Base-by-base conservation (phyloP, 2,888 invertebrate genomes). In the Hartigia nigra region DNA sequence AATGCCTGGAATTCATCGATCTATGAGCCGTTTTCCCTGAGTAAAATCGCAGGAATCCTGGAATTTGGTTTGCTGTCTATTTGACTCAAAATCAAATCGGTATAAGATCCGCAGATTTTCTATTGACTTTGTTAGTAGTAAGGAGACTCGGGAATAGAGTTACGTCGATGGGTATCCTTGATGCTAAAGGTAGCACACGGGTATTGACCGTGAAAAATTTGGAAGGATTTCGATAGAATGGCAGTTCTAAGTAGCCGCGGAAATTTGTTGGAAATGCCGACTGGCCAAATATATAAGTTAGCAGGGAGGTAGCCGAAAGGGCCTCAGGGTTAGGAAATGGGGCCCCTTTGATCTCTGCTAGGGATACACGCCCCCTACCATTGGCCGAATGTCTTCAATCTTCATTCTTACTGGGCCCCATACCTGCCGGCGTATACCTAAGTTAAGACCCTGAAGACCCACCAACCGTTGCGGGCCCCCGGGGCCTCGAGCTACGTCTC, bases 261-360 rank as follows among this genome's bases (percentile, higher is more conserved):
- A 55, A 72, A 72, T 34, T 72, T 34, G 72, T 31, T 31, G 31
- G 72, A 72, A 72, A 34, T 31, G 34, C 32, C 72, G 55, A 55
- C 23, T 55, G 55, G 55, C 23, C 55, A 55, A 55, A 55, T 55
- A 9, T 55, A 31, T 72, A 31, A 23, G 72, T 72, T 72, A 23
- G 32, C 31, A 78, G 77, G 78, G 78, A 79, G 79, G 76, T 77
- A 76, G 83, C 78, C 79, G 79, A 74, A 72, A 69, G 69, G 79
- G 75, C 78, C 79, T 70, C 34, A 23, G 69, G 75, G 78, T 23
- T 79, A 81, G 78, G 75, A 78, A 69, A 76, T 75, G 77, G 84
- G 81, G 31, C 74, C 75, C 81, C 84, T 86, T 87, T 86, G 82
- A 87, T 84, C 87, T 81, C 78, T 78, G 80, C 80, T 69, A 80